Evolutionary conservation across 1,140 invertebrate genomes (phyloP).

Genomic region (Delia radicum): DNA sequence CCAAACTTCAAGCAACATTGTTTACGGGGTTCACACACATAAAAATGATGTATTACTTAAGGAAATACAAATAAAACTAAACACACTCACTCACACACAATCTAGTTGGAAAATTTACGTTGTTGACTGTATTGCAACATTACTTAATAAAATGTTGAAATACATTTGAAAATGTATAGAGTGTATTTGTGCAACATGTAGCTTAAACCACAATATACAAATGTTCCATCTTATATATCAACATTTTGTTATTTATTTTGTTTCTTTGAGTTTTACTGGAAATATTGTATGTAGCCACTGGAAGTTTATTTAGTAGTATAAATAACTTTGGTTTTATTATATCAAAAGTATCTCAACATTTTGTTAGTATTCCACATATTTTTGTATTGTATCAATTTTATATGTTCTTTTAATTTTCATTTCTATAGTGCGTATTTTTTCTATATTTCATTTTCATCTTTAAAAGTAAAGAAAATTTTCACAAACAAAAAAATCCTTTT

Average conservation of each 20-base stretch:
- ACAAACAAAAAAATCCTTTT: not conserved
- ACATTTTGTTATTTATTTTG: slow-evolving; percentile 22
- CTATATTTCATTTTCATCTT: not conserved
- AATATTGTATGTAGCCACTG: too few species aligned
- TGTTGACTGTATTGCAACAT: not conserved
- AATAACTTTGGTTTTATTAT: too few species aligned
- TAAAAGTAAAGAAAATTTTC: not conserved
- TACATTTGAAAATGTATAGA: not conserved
- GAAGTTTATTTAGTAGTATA: too few species aligned
- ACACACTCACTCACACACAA: not conserved
- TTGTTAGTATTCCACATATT: not conserved
- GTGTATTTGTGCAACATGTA: not conserved
- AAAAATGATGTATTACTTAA: slow-evolving; percentile 26
- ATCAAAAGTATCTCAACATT: too few species aligned
- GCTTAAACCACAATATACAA: slow-evolving; percentile 10
- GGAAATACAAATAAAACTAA: not conserved
- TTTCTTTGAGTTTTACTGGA: too few species aligned
- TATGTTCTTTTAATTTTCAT: not conserved
- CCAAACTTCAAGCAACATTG: slow-evolving; percentile 12
- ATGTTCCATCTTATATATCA: slow-evolving; percentile 22
- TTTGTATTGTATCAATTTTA: not conserved
- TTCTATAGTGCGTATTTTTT: not conserved
- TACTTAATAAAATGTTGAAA: not conserved
- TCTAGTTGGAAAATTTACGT: slow-evolving; percentile 24
- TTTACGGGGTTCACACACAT: not conserved